phyloP scores from a whole-genome alignment of 2,797 vertebrate species.

The Microhierax caerulescens region DNA sequence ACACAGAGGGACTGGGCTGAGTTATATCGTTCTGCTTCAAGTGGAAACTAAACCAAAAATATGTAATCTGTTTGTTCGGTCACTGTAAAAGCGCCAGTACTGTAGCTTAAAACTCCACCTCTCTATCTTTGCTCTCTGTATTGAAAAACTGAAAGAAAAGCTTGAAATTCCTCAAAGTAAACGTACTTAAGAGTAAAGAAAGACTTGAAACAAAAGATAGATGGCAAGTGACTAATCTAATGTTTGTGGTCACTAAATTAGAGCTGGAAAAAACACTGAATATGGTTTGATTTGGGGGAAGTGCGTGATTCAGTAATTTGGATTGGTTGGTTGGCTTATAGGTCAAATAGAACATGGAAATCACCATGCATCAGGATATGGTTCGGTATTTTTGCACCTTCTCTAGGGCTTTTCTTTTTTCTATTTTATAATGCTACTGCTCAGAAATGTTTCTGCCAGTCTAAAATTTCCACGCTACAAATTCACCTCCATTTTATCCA shows the following conservation, averaged over 20 bases:
- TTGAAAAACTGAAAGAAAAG: background rate
- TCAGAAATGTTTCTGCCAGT: background rate
- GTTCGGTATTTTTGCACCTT: background rate
- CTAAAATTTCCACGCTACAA: background rate
- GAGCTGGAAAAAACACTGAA: background rate
- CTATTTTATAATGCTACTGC: background rate
- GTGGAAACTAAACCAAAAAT: conserved; percentile 27
- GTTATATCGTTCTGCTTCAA: background rate
- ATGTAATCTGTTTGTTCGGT: background rate
- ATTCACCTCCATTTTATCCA: background rate
- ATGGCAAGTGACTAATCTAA: background rate
- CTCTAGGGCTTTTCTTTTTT: background rate
- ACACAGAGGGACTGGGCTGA: background rate
- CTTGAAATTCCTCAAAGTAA: background rate
- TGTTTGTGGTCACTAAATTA: background rate
- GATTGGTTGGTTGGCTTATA: background rate
- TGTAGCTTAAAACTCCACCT: background rate
- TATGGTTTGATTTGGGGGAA: background rate
- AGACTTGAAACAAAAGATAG: background rate
- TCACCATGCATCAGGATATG: background rate
- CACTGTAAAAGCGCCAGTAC: background rate
- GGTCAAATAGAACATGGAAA: background rate
- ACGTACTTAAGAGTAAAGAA: background rate
- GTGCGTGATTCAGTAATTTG: background rate
- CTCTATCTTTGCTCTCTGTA: background rate